A percentile compares a stretch with the other conserved stretches of the same genome.
Evolutionary conservation across 2,113 vertebrate genomes (phyloP).

Genomic region (Aplodontia rufa): DNA sequence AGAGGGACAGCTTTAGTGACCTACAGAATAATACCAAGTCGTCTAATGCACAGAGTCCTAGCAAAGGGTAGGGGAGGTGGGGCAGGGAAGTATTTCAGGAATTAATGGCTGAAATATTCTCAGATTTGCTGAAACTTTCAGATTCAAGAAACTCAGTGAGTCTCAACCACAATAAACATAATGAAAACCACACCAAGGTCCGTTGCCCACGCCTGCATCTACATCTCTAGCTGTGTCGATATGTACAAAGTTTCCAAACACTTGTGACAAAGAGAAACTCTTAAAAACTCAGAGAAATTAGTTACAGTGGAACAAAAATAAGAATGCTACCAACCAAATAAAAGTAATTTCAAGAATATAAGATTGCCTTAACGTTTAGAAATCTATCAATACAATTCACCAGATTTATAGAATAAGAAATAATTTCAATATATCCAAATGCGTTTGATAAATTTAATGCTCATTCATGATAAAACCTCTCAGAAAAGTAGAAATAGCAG

Average conservation of each 20-base stretch:
- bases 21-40: not conserved
- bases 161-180: no score
- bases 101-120: not conserved
- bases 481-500: not conserved
- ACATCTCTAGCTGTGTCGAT: not conserved
- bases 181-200: not conserved
- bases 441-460: not conserved
- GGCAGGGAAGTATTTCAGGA: not conserved
- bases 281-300: not conserved
- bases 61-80: not conserved
- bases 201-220: fast-evolving
- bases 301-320: not conserved
- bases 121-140: no score
- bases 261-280: not conserved
- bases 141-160: not conserved
- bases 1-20: not conserved
- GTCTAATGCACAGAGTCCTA: not conserved
- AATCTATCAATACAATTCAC: not conserved
- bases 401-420: not conserved
- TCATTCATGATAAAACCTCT: not conserved
- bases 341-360: not conserved
- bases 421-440: not conserved
- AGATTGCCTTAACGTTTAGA: not conserved
- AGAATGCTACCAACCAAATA: not conserved
- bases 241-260: not conserved